Percentiles rank a stretch among this genome's conserved stretches.
phyloP scores from a whole-genome alignment of 2,797 vertebrate species.

The Morus bassanus region DNA sequence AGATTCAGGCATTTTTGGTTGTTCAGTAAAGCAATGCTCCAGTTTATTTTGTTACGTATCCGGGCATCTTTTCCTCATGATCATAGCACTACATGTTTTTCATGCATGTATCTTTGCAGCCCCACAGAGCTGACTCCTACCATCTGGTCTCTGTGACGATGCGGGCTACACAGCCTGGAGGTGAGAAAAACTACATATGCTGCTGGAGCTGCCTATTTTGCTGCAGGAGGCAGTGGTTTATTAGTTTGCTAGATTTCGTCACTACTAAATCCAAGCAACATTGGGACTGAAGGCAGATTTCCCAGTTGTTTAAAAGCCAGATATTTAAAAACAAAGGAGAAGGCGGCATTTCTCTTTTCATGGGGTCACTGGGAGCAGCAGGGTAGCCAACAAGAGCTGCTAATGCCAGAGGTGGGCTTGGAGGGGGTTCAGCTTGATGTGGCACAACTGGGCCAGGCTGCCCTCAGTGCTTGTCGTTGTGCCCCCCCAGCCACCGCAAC shows the following conservation, averaged over 20 bases:
- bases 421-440: not conserved
- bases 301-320: not conserved
- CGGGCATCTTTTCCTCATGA: not conserved
- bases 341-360: not conserved
- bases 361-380: not conserved
- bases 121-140: slow-evolving; percentile 4
- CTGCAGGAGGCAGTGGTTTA: not conserved
- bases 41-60: not conserved
- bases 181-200: slow-evolving; percentile 42
- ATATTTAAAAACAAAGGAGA: not conserved
- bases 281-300: not conserved
- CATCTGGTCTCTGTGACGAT: slow-evolving; percentile 35
- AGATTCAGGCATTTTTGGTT: not conserved
- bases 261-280: not conserved
- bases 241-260: not conserved
- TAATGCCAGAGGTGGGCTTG: not conserved
- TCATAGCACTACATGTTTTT: not conserved
- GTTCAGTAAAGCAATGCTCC: not conserved
- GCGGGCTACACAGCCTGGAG: not conserved
- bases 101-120: not conserved
- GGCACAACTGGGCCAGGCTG: not conserved
- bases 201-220: slow-evolving; percentile 24
- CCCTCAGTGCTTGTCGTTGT: not conserved
- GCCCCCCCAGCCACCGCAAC: fast-evolving
- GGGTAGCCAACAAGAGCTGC: not conserved